Conservation (phyloP, 2,113 vertebrate genomes). For the Acanthisitta chloris region DNA sequence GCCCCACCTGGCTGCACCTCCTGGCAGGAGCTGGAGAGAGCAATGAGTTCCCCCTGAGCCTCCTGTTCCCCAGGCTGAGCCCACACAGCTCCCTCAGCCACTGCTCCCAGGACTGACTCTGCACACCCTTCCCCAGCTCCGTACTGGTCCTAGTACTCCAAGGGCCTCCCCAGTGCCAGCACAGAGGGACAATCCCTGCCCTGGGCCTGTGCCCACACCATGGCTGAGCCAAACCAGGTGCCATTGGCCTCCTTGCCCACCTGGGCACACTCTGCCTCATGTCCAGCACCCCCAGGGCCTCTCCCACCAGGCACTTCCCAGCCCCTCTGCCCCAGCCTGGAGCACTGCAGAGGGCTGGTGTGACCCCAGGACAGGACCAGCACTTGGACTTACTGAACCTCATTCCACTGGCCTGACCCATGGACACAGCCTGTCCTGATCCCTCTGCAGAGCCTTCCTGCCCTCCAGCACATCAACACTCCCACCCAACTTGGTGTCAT, state of each 20-base stretch:
- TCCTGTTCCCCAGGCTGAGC: too few species aligned
- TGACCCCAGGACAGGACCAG: neutral
- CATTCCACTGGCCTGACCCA: accelerated
- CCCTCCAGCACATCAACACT: neutral
- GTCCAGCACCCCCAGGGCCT: neutral
- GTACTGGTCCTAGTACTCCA: too few species aligned
- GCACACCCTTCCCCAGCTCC: neutral
- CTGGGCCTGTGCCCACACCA: neutral
- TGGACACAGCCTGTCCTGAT: neutral
- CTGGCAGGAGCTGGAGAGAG: too few species aligned
- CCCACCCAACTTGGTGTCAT: neutral
- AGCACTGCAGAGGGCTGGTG: accelerated
- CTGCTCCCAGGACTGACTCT: too few species aligned
- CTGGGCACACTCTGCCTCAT: neutral
- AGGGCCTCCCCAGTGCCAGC: neutral
- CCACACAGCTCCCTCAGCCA: too few species aligned
- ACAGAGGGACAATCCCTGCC: neutral
- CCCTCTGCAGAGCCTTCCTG: neutral
- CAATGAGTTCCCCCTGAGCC: too few species aligned
- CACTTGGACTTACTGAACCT: neutral
- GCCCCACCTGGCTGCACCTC: too few species aligned
- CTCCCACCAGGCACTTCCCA: neutral
- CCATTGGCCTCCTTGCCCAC: neutral
- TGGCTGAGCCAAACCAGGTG: neutral
- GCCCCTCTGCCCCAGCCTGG: neutral